These are phyloP conservation scores for Nipponacmea schrenckii DNA, from an alignment of 2,888 invertebrate genomes.

Conservation along the genomic window DNA sequence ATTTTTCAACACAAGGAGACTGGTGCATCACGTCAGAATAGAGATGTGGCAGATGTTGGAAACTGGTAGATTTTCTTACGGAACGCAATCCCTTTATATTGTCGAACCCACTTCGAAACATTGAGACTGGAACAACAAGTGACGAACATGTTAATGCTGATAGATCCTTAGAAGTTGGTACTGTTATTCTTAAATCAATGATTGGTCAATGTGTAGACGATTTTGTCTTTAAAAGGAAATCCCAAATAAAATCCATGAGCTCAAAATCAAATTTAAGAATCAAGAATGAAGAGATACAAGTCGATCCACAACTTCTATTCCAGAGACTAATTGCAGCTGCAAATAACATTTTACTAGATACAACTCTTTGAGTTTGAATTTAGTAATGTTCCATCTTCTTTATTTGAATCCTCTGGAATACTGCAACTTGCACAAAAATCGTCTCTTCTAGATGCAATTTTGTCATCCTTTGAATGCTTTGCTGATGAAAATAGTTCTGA, in stretches of 20 bases:
- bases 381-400: constrained; percentile 23
- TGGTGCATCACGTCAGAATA: too few relatives aligned
- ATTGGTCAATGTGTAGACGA: not conserved
- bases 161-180: constrained; percentile 5
- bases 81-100: constrained; percentile 17
- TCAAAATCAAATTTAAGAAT: not conserved
- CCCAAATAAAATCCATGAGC: constrained; percentile 8
- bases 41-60: constrained; percentile 21
- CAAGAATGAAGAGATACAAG: not conserved
- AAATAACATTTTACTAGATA: not conserved
- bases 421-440: constrained; percentile 25
- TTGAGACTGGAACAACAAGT: constrained; percentile 16
- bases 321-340: constrained; percentile 5
- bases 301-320: constrained; percentile 15
- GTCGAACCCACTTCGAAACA: not conserved
- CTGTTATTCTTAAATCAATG: constrained; percentile 8
- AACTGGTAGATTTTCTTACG: not conserved
- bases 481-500: constrained; percentile 13
- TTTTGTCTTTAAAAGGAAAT: constrained; percentile 9
- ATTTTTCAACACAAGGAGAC: too few relatives aligned
- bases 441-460: constrained; percentile 24
- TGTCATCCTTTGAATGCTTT: not conserved
- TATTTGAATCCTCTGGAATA: constrained; percentile 27
- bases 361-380: constrained; percentile 17
- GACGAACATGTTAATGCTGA: constrained; percentile 16